phyloP scores from a whole-genome alignment of 2,888 invertebrate species.

The Lepidocyrtoides sp. region DNA sequence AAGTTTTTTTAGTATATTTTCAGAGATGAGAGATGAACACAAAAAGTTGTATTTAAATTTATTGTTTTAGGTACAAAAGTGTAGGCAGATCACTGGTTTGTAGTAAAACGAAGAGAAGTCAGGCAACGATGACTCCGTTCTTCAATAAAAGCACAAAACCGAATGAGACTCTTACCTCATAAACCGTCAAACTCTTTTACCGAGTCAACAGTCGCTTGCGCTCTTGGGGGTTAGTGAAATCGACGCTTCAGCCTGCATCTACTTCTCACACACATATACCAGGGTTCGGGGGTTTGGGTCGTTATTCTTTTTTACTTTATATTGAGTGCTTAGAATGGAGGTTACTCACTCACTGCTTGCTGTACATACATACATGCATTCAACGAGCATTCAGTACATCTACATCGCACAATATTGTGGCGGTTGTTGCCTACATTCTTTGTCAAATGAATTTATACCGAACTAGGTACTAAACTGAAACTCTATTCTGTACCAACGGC shows the following conservation, averaged over 20 bases:
- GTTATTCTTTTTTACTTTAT: slow-evolving; percentile 4
- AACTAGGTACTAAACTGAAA: neutral
- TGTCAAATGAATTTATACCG: neutral
- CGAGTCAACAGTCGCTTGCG: slow-evolving; percentile 40
- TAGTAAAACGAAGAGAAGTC: slow-evolving; percentile 64
- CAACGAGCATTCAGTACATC: too few relatives aligned
- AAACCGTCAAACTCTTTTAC: slow-evolving; percentile 57
- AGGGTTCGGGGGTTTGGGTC: slow-evolving; percentile 46
- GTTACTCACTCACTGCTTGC: too few relatives aligned
- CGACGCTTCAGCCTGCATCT: neutral
- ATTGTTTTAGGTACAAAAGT: slow-evolving; percentile 29
- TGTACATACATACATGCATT: slow-evolving; percentile 15
- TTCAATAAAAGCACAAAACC: slow-evolving; percentile 8
- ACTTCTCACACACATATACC: neutral
- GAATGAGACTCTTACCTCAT: slow-evolving; percentile 12
- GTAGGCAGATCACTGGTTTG: slow-evolving; percentile 35
- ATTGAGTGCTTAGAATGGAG: neutral
- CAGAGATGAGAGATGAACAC: slow-evolving; percentile 50
- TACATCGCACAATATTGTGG: neutral
- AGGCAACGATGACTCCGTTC: slow-evolving; percentile 57
- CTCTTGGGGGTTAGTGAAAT: slow-evolving; percentile 51
- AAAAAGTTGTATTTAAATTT: slow-evolving; percentile 60
- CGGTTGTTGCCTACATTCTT: neutral
- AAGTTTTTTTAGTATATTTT: too few relatives aligned
- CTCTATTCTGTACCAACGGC: neutral